Evolutionary conservation across 2,113 vertebrate species (phyloP).

Genomic region (Anser cygnoides): DNA sequence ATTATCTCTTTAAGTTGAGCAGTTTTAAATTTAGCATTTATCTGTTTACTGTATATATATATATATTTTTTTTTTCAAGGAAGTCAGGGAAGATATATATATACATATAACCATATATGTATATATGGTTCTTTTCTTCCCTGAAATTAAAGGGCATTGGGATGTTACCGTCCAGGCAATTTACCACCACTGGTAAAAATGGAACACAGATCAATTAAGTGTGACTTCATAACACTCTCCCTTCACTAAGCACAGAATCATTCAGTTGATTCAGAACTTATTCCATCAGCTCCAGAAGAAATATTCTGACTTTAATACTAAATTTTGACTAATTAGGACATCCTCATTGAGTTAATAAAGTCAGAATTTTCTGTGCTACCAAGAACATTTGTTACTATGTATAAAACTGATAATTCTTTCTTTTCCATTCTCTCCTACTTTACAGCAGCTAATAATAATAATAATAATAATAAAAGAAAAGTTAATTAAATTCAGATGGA

Average conservation of each 20-base stretch:
- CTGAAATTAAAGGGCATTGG: neutral
- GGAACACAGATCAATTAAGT: neutral
- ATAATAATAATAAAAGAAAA: neutral
- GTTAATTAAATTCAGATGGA: conserved; percentile 57
- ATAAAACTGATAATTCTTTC: neutral
- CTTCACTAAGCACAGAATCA: neutral
- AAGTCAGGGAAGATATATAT: too few relatives aligned
- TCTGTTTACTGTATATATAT: neutral
- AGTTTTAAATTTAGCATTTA: neutral
- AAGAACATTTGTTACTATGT: neutral
- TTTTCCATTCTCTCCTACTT: neutral
- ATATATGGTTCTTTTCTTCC: neutral
- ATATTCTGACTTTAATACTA: neutral
- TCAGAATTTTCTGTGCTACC: neutral
- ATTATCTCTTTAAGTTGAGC: neutral
- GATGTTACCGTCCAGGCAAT: neutral
- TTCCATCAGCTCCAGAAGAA: neutral
- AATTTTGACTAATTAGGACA: neutral
- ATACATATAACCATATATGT: too few relatives aligned
- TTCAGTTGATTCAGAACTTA: neutral
- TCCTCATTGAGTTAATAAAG: neutral
- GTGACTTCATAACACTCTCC: accelerated
- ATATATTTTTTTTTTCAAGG: too few relatives aligned
- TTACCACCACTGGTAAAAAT: neutral
- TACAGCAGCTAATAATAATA: neutral